phyloP scores from a whole-genome alignment of 2,797 vertebrate genomes.

The Trichosurus vulpecula region DNA sequence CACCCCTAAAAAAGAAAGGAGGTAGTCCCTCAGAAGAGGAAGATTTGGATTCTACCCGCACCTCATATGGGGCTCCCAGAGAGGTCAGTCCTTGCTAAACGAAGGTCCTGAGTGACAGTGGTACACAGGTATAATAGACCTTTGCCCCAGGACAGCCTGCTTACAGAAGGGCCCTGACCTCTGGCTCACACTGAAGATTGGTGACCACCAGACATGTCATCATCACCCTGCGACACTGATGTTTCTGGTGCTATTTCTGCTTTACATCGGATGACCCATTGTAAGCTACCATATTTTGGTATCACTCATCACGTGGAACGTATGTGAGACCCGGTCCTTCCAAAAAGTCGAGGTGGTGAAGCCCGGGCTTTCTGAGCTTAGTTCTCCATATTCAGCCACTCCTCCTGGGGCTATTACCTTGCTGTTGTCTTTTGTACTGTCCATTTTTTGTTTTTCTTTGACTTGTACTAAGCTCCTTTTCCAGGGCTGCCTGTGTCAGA shows the following conservation, averaged over 20 bases:
- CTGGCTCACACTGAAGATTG: background rate
- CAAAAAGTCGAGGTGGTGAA: background rate
- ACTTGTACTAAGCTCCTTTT: background rate
- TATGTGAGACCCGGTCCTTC: background rate
- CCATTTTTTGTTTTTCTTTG: background rate
- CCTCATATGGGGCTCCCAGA: background rate
- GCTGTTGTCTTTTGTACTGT: background rate
- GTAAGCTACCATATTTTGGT: background rate
- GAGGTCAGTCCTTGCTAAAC: background rate
- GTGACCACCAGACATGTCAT: background rate
- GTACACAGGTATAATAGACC: background rate
- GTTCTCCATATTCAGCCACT: background rate
- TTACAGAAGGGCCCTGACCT: background rate
- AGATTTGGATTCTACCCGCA: background rate
- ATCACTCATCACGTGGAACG: background rate
- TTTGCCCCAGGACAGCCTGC: background rate
- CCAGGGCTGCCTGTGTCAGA: background rate
- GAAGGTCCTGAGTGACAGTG: background rate
- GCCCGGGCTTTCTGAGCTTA: background rate
- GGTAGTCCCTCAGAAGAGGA: background rate
- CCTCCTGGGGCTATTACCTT: background rate
- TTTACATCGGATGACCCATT: background rate
- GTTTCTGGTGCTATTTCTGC: background rate
- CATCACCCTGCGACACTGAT: background rate
- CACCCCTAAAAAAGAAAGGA: background rate